Evolutionary conservation across 1,140 invertebrate genomes (phyloP).

Genomic region (Apocrypta bakeri): DNA sequence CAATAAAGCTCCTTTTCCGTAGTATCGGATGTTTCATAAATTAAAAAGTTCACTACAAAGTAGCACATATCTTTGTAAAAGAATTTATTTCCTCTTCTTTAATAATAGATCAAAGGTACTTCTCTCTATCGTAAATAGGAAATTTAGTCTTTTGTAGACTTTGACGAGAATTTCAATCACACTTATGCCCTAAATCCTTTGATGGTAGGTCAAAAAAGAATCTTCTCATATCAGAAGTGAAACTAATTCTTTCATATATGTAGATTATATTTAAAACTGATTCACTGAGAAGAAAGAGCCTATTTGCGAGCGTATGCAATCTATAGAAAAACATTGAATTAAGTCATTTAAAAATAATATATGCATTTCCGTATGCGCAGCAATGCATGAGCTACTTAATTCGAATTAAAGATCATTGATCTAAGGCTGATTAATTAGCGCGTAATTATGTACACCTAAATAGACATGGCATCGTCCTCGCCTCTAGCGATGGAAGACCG

Average conservation of each 20-base stretch:
- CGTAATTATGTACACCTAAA: background rate
- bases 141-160: constrained; percentile 46
- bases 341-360: background rate
- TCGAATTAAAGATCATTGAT: background rate
- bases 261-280: constrained; percentile 20
- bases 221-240: constrained; percentile 39
- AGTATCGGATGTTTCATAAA: constrained; percentile 13
- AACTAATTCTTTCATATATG: constrained; percentile 30
- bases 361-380: too few species aligned
- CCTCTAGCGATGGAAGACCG: background rate
- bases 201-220: constrained; percentile 34
- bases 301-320: background rate
- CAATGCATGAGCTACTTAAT: background rate
- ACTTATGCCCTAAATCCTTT: constrained; percentile 49
- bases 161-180: constrained; percentile 46
- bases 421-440: background rate
- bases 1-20: background rate
- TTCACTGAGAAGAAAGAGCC: background rate
- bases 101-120: constrained; percentile 43
- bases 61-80: constrained; percentile 4
- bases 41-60: constrained; percentile 17
- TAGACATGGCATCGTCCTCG: background rate
- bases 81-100: constrained; percentile 34
- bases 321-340: background rate
- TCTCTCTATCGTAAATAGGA: constrained; percentile 38